Conservation (phyloP, 2,113 vertebrate species). For the Gorsachius goisagi region DNA sequence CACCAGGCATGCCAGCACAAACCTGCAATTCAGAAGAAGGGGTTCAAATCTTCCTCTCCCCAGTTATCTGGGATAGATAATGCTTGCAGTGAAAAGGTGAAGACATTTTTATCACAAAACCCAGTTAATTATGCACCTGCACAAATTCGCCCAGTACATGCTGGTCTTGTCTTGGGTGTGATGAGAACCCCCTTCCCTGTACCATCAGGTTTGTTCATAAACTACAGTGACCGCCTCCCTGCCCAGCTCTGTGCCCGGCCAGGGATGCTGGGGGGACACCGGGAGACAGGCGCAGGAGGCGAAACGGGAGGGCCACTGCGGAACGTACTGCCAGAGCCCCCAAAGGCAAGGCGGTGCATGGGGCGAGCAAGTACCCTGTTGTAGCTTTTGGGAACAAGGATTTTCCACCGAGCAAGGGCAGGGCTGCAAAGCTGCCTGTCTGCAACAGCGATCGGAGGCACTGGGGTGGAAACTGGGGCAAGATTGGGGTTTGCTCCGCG, state of each 20-base stretch:
- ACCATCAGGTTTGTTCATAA: fast-evolving
- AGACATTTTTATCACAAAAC: neutral
- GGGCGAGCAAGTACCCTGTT: fast-evolving
- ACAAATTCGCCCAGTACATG: neutral
- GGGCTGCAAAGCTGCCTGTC: neutral
- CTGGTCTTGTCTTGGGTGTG: neutral
- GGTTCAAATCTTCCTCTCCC: neutral
- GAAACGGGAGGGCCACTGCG: fast-evolving
- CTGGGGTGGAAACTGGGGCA: neutral
- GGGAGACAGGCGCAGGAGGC: neutral
- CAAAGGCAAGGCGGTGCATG: neutral
- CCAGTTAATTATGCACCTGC: neutral
- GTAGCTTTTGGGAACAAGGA: neutral
- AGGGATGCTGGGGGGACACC: neutral
- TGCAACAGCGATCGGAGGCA: neutral
- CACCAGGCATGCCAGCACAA: neutral
- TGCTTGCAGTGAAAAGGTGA: neutral
- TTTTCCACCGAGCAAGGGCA: neutral
- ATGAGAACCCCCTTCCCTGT: neutral
- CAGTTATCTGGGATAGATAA: neutral
- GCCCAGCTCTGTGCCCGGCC: neutral
- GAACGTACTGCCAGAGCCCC: neutral
- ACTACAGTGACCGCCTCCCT: neutral
- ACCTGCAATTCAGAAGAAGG: neutral
- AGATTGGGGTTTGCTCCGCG: fast-evolving